A percentile compares a stretch with the other conserved stretches of the same genome.
Evolutionary conservation across 2,888 invertebrate species (phyloP).

Genomic region (Eupithecia subfuscata): DNA sequence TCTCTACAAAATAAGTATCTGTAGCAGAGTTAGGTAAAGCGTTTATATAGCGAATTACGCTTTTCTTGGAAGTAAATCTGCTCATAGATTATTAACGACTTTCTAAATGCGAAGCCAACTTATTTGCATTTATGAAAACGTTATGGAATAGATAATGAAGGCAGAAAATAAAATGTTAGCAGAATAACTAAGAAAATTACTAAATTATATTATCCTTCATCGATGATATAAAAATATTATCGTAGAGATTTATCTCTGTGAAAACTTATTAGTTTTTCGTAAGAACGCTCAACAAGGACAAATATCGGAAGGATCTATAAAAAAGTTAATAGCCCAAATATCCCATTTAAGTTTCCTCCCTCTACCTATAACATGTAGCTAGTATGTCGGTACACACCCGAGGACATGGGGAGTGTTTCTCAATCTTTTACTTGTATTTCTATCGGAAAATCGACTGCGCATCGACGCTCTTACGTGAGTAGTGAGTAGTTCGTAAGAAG

Average conservation of each 20-base stretch:
- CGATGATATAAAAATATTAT: not conserved
- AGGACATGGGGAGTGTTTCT: constrained; percentile 25
- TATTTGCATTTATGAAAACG: constrained; percentile 24
- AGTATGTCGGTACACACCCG: not conserved
- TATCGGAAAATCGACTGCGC: constrained; percentile 9
- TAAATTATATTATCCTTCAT: not conserved
- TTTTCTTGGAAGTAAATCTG: constrained; percentile 35
- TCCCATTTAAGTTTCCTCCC: constrained; percentile 75
- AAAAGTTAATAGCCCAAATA: constrained; percentile 81
- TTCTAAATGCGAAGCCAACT: constrained; percentile 26
- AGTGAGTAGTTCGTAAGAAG: not conserved
- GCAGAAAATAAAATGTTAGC: not conserved
- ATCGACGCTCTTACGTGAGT: not conserved
- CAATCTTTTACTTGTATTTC: constrained; percentile 25
- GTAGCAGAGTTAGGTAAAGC: constrained; percentile 53
- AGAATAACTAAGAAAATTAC: not conserved
- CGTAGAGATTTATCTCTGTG: not conserved
- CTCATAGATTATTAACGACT: constrained; percentile 38
- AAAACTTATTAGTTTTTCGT: constrained; percentile 62
- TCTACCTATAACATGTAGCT: constrained; percentile 45
- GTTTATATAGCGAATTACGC: constrained; percentile 60
- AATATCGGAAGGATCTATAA: constrained; percentile 69
- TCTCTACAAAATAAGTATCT: constrained; percentile 57
- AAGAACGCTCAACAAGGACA: constrained; percentile 64
- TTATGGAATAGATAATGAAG: not conserved